Conservation (phyloP, 2,797 vertebrate species). For the Loriculus beryllinus region DNA sequence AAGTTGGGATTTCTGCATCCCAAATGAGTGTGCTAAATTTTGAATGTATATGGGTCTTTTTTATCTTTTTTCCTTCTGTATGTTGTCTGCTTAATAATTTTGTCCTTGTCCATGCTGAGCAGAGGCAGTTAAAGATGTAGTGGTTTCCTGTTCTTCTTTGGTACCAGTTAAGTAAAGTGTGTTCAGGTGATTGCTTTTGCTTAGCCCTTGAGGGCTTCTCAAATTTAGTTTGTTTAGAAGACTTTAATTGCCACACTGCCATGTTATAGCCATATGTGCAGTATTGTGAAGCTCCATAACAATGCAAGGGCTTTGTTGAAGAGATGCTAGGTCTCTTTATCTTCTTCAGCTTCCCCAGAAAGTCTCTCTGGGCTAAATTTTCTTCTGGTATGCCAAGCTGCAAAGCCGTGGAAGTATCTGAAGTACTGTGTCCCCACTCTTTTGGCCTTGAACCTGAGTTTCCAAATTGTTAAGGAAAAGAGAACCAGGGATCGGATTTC, state of each 20-base stretch:
- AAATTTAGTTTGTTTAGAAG: background rate
- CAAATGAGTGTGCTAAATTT: background rate
- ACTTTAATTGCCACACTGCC: background rate
- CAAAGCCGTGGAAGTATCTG: background rate
- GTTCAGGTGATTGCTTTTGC: background rate
- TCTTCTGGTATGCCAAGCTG: background rate
- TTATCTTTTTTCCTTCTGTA: rapidly evolving
- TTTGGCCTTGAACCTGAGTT: background rate
- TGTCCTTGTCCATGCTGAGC: background rate
- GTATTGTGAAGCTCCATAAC: background rate
- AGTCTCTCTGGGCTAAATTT: background rate
- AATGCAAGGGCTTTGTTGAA: background rate
- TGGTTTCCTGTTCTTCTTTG: background rate
- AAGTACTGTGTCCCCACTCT: background rate
- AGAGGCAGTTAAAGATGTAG: background rate
- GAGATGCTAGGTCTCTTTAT: background rate
- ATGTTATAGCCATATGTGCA: rapidly evolving
- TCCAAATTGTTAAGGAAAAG: background rate
- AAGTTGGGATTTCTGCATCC: background rate
- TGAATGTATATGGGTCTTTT: background rate
- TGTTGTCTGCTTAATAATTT: background rate
- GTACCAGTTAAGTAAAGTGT: background rate
- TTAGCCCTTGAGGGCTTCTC: background rate
- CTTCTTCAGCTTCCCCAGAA: background rate
- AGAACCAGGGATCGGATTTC: background rate